Percentiles rank a stretch among this genome's conserved stretches.
These are phyloP conservation scores for Glareola pratincola DNA, from an alignment of 2,113 vertebrate species.

Conservation along the genomic window DNA sequence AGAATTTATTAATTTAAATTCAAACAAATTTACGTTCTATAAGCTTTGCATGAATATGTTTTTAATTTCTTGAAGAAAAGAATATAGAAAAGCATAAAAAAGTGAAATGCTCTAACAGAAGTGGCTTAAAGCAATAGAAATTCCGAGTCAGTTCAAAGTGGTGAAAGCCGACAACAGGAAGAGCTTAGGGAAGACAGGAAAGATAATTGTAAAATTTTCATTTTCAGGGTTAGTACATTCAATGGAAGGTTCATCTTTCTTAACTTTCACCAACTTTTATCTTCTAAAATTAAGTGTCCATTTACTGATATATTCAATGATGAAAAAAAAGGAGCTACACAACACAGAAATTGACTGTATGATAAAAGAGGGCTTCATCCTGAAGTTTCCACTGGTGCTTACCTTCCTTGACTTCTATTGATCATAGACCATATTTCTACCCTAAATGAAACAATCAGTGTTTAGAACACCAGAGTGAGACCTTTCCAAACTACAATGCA, in stretches of 20 bases:
- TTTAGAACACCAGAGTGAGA: neutral
- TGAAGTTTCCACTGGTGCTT: neutral
- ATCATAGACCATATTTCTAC: neutral
- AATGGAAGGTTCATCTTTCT: neutral
- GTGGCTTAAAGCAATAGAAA: neutral
- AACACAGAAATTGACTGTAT: neutral
- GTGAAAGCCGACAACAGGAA: neutral
- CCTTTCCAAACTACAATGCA: neutral
- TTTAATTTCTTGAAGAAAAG: neutral
- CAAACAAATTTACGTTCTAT: neutral
- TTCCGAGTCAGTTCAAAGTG: neutral
- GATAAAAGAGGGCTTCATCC: neutral
- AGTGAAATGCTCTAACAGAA: neutral
- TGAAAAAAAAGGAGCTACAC: neutral
- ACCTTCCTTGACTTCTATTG: neutral
- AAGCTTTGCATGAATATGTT: neutral
- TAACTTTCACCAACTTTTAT: neutral
- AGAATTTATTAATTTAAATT: neutral
- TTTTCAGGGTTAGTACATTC: neutral
- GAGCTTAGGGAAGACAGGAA: neutral
- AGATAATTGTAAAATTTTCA: neutral
- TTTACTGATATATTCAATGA: neutral
- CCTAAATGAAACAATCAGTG: neutral
- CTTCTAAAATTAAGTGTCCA: neutral
- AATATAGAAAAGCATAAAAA: neutral